Percentiles rank a stretch among this genome's conserved stretches.
phyloP scores from a whole-genome alignment of 2,888 invertebrate genomes.

The Cantharis nigra region DNA sequence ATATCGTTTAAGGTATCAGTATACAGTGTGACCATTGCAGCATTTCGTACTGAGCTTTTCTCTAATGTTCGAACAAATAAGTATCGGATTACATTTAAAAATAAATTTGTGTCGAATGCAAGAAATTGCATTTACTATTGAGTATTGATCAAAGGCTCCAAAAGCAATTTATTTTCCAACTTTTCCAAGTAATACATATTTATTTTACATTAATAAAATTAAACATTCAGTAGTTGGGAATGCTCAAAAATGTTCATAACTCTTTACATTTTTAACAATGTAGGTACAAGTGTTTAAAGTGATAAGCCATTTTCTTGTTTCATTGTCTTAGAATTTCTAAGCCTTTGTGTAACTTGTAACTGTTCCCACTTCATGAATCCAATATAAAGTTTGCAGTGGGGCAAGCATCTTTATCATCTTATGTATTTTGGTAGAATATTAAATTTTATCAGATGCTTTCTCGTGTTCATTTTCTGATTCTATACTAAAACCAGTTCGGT shows the following conservation, averaged over 20 bases:
- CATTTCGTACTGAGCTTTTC: too few relatives aligned
- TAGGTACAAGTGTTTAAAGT: background rate
- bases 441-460: background rate
- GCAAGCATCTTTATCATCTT: background rate
- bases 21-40: background rate
- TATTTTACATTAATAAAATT: too few relatives aligned
- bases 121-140: too few relatives aligned
- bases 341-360: background rate
- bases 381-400: background rate
- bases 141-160: background rate
- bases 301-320: background rate
- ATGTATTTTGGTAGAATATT: background rate
- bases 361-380: background rate
- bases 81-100: background rate
- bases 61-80: background rate
- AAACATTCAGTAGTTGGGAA: too few relatives aligned
- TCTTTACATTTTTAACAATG: background rate
- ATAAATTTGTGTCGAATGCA: background rate
- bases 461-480: background rate
- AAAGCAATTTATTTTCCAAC: background rate
- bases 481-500: background rate
- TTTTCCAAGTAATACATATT: too few relatives aligned
- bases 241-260: background rate
- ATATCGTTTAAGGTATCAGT: background rate
- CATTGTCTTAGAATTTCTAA: background rate